Evolutionary conservation across 2,888 invertebrate species (phyloP), one percentile per base, ranked within the genome.

Genomic region (Melikaiella ostensackeni): DNA sequence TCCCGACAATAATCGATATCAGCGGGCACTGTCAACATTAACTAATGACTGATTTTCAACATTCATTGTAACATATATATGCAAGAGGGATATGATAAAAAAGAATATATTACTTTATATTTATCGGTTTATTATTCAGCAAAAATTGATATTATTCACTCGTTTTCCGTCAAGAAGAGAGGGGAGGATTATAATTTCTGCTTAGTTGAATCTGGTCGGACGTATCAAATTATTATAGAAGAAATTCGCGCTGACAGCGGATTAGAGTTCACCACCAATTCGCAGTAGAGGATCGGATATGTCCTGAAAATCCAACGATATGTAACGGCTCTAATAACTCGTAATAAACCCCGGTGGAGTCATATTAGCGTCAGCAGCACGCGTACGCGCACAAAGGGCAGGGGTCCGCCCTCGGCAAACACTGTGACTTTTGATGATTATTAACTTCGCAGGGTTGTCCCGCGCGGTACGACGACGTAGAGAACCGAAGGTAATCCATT

Each of bases 341-440:
- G 90, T 91, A 91, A 90, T 91, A 91, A 91, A 91, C 87, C 89
- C 88, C 88, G 86, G 87, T 84, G 87, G 89, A 90, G 90, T 89
- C 90, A 89, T 91, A 91, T 91, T 91, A 91, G 91, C 90, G 91
- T 91, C 91, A 91, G 88, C 82, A 90, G 90, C 91, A 91, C 90
- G 90, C 90, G 89, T 88, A 86, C 85, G 83, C 85, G 88, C 88
- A 89, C 90, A 90, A 90, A 90, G 91, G 89, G 88, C 85, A 85
- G 79, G 77, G 84, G 81, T 84, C 88, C 89, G 90, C 91, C 91
- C 90, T 91, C 90, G 88, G 89, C 91, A 91, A 91, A 91, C 91
- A 91, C 88, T 86, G 89, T 89, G 91, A 91, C 91, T 91, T 91
- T 91, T 91, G 90, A 91, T 91, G 91, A 91, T 91, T 91, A 91